Base-by-base conservation (phyloP, 1,140 invertebrate species). In the Agrilus planipennis region DNA sequence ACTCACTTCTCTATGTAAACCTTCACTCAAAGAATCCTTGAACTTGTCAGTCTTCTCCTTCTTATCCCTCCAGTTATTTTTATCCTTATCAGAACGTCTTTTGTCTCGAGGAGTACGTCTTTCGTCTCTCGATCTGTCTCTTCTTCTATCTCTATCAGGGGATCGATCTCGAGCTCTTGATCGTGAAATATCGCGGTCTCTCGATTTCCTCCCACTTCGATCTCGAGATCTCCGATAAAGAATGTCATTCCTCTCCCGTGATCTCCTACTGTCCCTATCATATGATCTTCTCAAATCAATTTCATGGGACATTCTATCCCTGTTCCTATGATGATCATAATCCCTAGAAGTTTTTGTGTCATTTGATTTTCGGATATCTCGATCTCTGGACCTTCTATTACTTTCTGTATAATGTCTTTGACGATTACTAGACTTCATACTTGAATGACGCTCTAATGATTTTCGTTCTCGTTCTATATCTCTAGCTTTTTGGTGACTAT, bases 21-120 rank as follows among this genome's bases (percentile, higher is more conserved):
- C 85, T 63, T 90, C 87, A 39, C 84, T 89, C n/a, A 88, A 60
- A 30, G 87, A 87, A 49, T 81, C 84, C 64, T 87, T 78, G 49
- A 75, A 84, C 51, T 80, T 81, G 55, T 83, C 78, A 30, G 53
- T 42, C 23, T 52, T 51, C 15, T 44, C 44, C 17, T 48, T 34
- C 31, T 54, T 59, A 16, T 68, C 57, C 25, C 62, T 46, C 15
- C 59, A 59, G 4, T 58, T 48, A 4, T 49, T 52, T 27, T 46
- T 48, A n/a, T n/a, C n/a, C n/a, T n/a, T n/a, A n/a, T n/a, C n/a
- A n/a, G n/a, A n/a, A n/a, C n/a, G n/a, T n/a, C n/a, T n/a, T n/a
- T 46, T 37, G 34, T 55, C 53, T 15, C 60, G 56, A 14, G 39
- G 46, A 27, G 36, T 51, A 19, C 36, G 42, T 14, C 29, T 28